Evolutionary conservation across 2,113 vertebrate species (phyloP).

Genomic region (Podarcis muralis): DNA sequence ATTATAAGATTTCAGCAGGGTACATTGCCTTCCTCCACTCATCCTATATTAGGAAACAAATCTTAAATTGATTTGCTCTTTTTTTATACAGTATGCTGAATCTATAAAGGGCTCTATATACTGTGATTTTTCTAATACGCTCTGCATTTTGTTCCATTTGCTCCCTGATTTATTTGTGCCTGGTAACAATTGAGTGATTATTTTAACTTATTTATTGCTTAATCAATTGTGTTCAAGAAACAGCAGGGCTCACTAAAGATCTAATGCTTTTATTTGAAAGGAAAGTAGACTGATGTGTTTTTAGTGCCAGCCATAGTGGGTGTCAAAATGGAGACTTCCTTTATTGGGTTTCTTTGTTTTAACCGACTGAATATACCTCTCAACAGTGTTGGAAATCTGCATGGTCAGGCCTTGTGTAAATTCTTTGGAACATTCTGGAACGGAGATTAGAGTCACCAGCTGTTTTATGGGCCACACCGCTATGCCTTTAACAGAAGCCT

Average conservation of each 20-base stretch:
- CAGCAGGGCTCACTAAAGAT: constrained; percentile 6
- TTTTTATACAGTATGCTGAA: not conserved
- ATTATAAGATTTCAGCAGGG: not conserved
- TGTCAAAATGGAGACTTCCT: not conserved
- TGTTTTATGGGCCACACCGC: not conserved
- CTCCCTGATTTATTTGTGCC: constrained; percentile 14
- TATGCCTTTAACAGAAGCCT: not conserved
- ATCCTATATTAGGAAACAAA: constrained; percentile 22
- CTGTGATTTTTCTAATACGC: constrained; percentile 9
- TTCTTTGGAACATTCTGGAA: not conserved
- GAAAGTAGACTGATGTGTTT: not conserved
- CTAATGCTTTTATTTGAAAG: constrained; percentile 10
- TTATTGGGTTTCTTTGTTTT: not conserved
- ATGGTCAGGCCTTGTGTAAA: not conserved
- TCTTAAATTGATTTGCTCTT: constrained; percentile 27
- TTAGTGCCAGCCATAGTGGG: not conserved
- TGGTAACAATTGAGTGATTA: constrained; percentile 18
- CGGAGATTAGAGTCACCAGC: not conserved
- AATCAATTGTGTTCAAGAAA: constrained; percentile 27
- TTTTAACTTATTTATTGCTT: constrained; percentile 29
- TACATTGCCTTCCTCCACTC: not conserved
- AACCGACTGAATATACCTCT: not conserved
- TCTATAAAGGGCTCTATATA: constrained; percentile 13
- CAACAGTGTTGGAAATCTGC: too few relatives aligned
- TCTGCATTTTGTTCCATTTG: constrained; percentile 20